Base-by-base conservation (phyloP, 2,888 invertebrate genomes). In the Caenorhabditis wallacei region DNA sequence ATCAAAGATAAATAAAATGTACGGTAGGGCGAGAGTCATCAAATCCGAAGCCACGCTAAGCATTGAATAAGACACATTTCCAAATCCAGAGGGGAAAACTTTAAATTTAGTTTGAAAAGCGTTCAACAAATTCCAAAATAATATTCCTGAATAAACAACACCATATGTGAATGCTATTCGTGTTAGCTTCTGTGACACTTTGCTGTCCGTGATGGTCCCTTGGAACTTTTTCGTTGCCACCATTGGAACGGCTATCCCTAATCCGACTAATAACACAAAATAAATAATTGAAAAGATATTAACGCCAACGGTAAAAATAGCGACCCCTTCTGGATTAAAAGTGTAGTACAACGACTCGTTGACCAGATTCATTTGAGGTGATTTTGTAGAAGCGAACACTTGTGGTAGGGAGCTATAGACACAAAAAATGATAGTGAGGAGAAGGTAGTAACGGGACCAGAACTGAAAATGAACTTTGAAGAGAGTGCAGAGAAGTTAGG, bases 1-100 rank as follows among this genome's bases (percentile, higher is more conserved):
- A 22, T 71, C 71, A 22, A 61, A 71, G 11, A 61, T 40, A 8
- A 71, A 7, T 4, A 71, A 61, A 37, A 71, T 71, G 18, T 71
- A 71, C 1, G 71, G 71, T n/a, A 71, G 71, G 20, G 71, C 56
- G 1, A 71, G 37, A 3, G 61, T 71, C 53, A 71, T 70, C 61
- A 72, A 40, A 43, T 72, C 72, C 0, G 61, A 71, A 7, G 43
- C 37, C 8, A 72, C 54, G 4, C 53, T 18, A n/a, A 72, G 22
- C 11, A 53, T 37, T 0, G 37, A 61, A 26, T 61, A 61, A 2
- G 61, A 61, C 5, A 61, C n/a, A 0, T 3, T 13, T 13, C 61
- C 61, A 22, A 61, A 61, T n/a, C n/a, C 43, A 2, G 22, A 5
- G 16, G 61, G 61, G 16, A 61, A 61, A 5, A 61, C 22, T 13